These are phyloP conservation scores for Eilema griseolum DNA, from an alignment of 2,888 invertebrate species.

Conservation along the genomic window DNA sequence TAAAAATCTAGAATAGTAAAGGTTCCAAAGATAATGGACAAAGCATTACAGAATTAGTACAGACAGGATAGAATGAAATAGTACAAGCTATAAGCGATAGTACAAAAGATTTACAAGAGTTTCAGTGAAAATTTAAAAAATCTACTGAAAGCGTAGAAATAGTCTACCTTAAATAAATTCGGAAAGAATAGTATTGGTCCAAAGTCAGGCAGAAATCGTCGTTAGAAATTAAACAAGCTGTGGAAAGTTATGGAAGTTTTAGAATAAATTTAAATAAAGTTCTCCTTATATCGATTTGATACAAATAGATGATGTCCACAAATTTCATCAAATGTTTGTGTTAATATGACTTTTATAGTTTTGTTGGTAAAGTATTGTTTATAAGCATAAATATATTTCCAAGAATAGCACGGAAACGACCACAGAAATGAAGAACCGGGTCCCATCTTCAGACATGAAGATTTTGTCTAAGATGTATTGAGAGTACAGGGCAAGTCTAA, in stretches of 20 bases:
- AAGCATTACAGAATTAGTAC: constrained; percentile 16
- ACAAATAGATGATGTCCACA: neutral
- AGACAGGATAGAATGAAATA: constrained; percentile 21
- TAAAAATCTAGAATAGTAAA: constrained; percentile 6
- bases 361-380: neutral
- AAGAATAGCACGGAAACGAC: no score
- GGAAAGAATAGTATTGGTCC: constrained; percentile 77
- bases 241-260: constrained; percentile 24
- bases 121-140: constrained; percentile 47
- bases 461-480: no score
- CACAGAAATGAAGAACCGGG: no score
- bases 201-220: constrained; percentile 63
- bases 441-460: no score
- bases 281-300: constrained; percentile 20
- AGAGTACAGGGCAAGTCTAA: no score
- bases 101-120: constrained; percentile 32
- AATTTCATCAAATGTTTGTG: neutral
- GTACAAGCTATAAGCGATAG: constrained; percentile 35
- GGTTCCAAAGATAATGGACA: constrained; percentile 11
- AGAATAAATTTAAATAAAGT: constrained; percentile 30
- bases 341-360: neutral
- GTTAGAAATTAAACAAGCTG: constrained; percentile 33
- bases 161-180: constrained; percentile 70
- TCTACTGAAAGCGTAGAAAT: constrained; percentile 64
- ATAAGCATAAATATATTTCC: no score